Percentiles rank a stretch among this genome's conserved stretches.
Evolutionary conservation across 2,797 vertebrate genomes (phyloP).

Genomic region (Peromyscus nudipes): DNA sequence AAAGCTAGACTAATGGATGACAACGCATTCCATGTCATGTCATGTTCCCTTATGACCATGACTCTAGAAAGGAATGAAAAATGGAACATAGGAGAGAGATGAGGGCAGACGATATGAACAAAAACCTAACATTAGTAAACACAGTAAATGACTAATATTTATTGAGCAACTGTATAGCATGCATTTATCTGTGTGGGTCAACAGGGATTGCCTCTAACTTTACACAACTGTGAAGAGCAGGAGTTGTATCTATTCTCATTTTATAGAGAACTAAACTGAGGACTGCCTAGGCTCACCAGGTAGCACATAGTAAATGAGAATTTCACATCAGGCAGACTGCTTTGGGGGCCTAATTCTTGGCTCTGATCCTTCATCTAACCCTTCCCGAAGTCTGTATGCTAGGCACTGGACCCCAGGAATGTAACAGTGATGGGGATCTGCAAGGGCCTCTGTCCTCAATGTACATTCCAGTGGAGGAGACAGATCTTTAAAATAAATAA

Average conservation of each 20-base stretch:
- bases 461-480: neutral
- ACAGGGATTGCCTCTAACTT: slow-evolving; percentile 9
- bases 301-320: neutral
- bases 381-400: neutral
- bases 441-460: neutral
- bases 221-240: neutral
- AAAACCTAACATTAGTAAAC: neutral
- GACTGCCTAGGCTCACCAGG: neutral
- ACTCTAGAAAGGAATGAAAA: slow-evolving; percentile 35
- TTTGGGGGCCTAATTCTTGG: neutral
- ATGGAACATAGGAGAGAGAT: neutral
- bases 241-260: neutral
- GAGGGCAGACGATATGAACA: neutral
- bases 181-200: neutral
- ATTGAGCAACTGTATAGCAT: neutral
- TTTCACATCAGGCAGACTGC: neutral
- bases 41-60: neutral
- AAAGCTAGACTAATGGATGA: neutral
- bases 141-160: neutral
- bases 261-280: slow-evolving; percentile 66
- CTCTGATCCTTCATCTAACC: neutral
- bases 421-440: neutral
- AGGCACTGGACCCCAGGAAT: neutral
- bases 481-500: neutral
- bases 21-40: neutral